Evolutionary conservation across 2,888 invertebrate genomes (phyloP), one percentile per base, ranked within the genome.

Genomic region (Shargacucullia verbasci): DNA sequence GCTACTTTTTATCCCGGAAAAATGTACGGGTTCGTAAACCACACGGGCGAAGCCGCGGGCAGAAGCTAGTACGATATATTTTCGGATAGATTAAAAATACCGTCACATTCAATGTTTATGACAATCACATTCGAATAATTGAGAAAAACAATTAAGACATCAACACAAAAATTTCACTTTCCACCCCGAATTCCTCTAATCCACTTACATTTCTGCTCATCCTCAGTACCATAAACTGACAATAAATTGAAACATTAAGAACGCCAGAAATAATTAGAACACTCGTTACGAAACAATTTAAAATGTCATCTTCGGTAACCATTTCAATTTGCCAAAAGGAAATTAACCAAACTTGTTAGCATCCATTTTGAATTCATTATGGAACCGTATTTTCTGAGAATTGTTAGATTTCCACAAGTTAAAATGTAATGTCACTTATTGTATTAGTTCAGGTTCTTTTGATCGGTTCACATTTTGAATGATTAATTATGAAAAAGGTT

Each of bases 321-420:
- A 67, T 73, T 79, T 70, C 73, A 80, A 80, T 79, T 80, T 80
- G 69, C 52, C 67, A 67, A 70, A 78, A 76, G 65, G 71, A 64
- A 80, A 79, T 80, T 79, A 72, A 55, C 41, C 54, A 47, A 71
- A 59, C 54, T 59, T 54, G 66, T 62, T 43, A 52, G 47, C 48
- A 38, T 41, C 57, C 67, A 64, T 60, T 70, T 62, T 62, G 59
- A 68, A 73, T 73, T 73, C 68, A 68, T 73, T 71, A 71, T 59
- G 56, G 58, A 46, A 49, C 35, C 56, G 47, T 64, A 73, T 73
- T 68, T 70, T 52, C 43, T 11, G 44, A 43, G 46, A 59, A 59
- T 59, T 46, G 41, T 49, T 43, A 62, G 53, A 20, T 57, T 67
- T 46, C 46, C 25, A 35, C 25, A 15, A 13, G 44, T 62, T 62